Evolutionary conservation across 2,113 vertebrate species (phyloP).

Genomic region (Orthonyx spaldingii): DNA sequence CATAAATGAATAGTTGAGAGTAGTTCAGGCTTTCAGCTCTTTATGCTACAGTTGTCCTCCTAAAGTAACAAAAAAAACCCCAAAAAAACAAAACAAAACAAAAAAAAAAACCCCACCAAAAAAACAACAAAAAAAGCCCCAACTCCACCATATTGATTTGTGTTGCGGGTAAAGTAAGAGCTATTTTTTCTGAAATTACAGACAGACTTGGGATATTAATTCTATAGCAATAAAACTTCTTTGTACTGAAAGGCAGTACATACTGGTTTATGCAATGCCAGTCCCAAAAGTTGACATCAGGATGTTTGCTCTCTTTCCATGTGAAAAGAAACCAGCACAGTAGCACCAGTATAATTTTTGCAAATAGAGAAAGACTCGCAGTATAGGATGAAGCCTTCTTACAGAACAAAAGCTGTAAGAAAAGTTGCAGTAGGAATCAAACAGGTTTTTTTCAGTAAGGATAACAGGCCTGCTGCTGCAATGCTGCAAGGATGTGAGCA

Average conservation of each 20-base stretch:
- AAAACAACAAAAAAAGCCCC: too few relatives aligned
- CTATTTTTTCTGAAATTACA: background rate
- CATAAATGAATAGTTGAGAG: background rate
- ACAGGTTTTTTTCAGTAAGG: background rate
- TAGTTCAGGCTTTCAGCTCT: background rate
- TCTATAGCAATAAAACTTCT: background rate
- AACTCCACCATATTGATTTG: background rate
- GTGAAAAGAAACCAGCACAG: background rate
- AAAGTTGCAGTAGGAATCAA: background rate
- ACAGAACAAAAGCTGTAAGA: background rate
- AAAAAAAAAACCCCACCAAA: too few relatives aligned
- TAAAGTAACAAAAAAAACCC: background rate
- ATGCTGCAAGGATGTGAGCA: background rate
- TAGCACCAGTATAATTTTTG: background rate
- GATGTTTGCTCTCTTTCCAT: background rate
- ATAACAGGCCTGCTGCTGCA: background rate
- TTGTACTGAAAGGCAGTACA: background rate
- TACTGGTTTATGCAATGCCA: accelerated
- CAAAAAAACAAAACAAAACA: too few relatives aligned
- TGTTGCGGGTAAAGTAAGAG: background rate
- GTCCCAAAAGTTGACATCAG: background rate
- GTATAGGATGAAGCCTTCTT: background rate
- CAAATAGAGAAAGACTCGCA: background rate
- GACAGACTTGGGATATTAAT: background rate
- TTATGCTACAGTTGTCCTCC: background rate